Evolutionary conservation across 2,888 invertebrate species (phyloP).

Genomic region (Osmoderma eremita): DNA sequence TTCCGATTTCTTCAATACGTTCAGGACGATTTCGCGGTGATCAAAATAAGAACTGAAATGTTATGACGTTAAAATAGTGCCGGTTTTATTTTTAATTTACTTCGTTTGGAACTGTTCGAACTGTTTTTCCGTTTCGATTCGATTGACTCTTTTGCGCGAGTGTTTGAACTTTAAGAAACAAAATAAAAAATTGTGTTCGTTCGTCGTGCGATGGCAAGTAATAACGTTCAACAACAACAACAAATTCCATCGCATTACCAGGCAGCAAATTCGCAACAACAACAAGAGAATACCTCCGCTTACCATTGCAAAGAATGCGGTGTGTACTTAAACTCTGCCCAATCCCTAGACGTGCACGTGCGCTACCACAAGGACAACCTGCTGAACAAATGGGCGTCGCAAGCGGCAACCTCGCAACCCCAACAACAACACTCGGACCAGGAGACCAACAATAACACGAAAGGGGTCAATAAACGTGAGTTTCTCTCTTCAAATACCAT

Average conservation of each 20-base stretch:
- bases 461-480: constrained; percentile 69
- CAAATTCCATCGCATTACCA: constrained; percentile 17
- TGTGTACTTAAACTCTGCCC: constrained; percentile 77
- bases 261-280: constrained; percentile 61
- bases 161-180: constrained; percentile 10
- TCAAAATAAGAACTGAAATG: constrained; percentile 54
- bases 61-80: constrained; percentile 63
- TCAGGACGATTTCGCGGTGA: constrained; percentile 24
- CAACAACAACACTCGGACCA: constrained; percentile 55
- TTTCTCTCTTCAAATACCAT: constrained; percentile 65
- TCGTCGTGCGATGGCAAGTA: constrained; percentile 59
- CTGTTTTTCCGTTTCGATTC: constrained; percentile 56
- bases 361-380: constrained; percentile 83
- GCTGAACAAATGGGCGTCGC: constrained; percentile 77
- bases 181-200: constrained; percentile 11
- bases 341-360: constrained; percentile 81
- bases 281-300: constrained; percentile 67
- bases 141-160: neutral
- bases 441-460: constrained; percentile 75
- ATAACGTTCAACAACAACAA: constrained; percentile 53
- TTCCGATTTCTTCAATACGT: neutral
- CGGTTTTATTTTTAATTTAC: constrained; percentile 60
- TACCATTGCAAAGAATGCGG: constrained; percentile 82
- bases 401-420: constrained; percentile 58
- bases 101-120: no score